A percentile compares a stretch with the other conserved stretches of the same genome.
Conservation (phyloP, 1,140 invertebrate genomes). For the Nymphalis io region DNA sequence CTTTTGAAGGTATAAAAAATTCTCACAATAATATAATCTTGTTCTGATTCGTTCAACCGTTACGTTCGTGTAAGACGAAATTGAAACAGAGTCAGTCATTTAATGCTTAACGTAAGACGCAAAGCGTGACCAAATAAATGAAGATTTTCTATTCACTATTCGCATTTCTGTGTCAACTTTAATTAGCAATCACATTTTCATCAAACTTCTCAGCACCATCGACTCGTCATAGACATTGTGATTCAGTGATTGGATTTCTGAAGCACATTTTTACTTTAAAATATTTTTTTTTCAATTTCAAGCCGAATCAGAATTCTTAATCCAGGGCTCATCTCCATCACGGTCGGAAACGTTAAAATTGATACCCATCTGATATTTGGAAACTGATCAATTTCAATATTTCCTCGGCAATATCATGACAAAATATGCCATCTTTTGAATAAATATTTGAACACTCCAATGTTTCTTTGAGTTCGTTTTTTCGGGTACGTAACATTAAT, state of each 20-base stretch:
- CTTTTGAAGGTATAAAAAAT: conserved; percentile 63
- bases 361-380: conserved; percentile 40
- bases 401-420: conserved; percentile 33
- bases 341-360: conserved; percentile 39
- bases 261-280: conserved; percentile 57
- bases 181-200: conserved; percentile 79
- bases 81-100: conserved; percentile 80
- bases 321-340: conserved; percentile 44
- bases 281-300: conserved; percentile 58
- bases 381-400: conserved; percentile 44
- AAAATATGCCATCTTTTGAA: conserved; percentile 24
- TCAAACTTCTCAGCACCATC: conserved; percentile 59
- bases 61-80: conserved; percentile 76
- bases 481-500: conserved; percentile 4
- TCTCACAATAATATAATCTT: conserved; percentile 78
- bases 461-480: not conserved
- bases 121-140: conserved; percentile 76
- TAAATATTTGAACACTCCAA: conserved; percentile 14
- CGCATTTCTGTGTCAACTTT: conserved; percentile 78
- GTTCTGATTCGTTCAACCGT: conserved; percentile 76
- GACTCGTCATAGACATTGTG: conserved; percentile 64
- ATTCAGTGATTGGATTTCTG: conserved; percentile 65
- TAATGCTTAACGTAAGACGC: conserved; percentile 75
- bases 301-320: conserved; percentile 56
- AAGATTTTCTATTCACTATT: conserved; percentile 74